Evolutionary conservation across 2,797 vertebrate genomes (phyloP).

Genomic region (Pipistrellus pygmaeus): DNA sequence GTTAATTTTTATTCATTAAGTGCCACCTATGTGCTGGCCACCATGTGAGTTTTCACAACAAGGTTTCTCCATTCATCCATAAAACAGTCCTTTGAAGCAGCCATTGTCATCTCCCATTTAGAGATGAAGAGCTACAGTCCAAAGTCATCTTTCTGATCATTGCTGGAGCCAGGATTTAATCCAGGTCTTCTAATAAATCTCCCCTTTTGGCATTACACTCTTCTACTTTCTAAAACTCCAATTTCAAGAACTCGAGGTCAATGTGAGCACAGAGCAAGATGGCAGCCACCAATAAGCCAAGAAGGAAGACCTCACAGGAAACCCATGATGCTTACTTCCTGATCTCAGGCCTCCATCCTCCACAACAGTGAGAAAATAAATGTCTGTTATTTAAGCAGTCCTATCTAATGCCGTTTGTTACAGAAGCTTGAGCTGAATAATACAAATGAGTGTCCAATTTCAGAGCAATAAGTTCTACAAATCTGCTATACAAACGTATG

Average conservation of each 20-base stretch:
- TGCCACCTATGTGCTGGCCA: not conserved
- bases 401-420: no score
- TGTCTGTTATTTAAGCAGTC: no score
- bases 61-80: not conserved
- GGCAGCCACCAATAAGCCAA: no score
- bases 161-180: not conserved
- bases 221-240: not conserved
- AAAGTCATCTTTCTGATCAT: slow-evolving; percentile 18
- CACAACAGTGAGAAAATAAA: no score
- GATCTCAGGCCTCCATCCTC: no score
- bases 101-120: not conserved
- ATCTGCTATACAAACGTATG: no score
- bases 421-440: no score
- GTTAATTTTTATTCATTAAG: slow-evolving; percentile 8
- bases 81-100: not conserved
- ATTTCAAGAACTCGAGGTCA: not conserved
- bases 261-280: no score
- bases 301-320: no score
- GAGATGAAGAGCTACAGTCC: not conserved
- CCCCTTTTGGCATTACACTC: not conserved
- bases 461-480: no score
- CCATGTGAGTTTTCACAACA: not conserved
- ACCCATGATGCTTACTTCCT: no score
- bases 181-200: slow-evolving; percentile 23
- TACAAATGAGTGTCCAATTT: no score